phyloP scores from a whole-genome alignment of 2,888 invertebrate genomes.

The Eristalis intricaria region DNA sequence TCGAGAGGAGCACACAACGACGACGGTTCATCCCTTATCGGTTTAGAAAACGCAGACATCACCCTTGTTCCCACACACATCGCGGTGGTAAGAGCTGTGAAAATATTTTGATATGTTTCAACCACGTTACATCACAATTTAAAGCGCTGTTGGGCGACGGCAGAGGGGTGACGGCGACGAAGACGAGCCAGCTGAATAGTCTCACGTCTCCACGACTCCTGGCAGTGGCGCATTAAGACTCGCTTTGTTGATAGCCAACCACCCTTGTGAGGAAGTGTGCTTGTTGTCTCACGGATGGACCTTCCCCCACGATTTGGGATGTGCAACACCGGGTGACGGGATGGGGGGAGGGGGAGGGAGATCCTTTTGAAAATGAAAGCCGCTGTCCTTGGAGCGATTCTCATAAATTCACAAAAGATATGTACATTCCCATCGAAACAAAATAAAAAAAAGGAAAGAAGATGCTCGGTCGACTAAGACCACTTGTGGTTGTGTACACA shows the following conservation, averaged over 20 bases:
- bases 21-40: constrained; percentile 37
- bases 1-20: background rate
- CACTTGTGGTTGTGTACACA: constrained; percentile 8
- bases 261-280: constrained; percentile 58
- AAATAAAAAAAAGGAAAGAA: constrained; percentile 21
- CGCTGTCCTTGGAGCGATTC: constrained; percentile 44
- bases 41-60: constrained; percentile 35
- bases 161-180: too few relatives aligned
- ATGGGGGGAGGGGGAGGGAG: background rate
- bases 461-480: constrained; percentile 21
- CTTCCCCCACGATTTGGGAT: constrained; percentile 19
- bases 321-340: constrained; percentile 38
- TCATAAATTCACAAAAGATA: constrained; percentile 66
- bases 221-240: constrained; percentile 58
- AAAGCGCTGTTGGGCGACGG: background rate
- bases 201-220: constrained; percentile 2
- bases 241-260: constrained; percentile 70
- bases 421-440: constrained; percentile 49
- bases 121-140: constrained; percentile 69
- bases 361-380: constrained; percentile 11
- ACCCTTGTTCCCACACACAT: background rate
- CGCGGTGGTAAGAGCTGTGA: constrained; percentile 42
- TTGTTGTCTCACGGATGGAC: constrained; percentile 68
- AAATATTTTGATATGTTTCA: constrained; percentile 71
- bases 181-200: constrained; percentile 19